Evolutionary conservation across 2,888 invertebrate species (phyloP), one percentile per base, ranked within the genome.

Genomic region (Ectemnius cavifrons): DNA sequence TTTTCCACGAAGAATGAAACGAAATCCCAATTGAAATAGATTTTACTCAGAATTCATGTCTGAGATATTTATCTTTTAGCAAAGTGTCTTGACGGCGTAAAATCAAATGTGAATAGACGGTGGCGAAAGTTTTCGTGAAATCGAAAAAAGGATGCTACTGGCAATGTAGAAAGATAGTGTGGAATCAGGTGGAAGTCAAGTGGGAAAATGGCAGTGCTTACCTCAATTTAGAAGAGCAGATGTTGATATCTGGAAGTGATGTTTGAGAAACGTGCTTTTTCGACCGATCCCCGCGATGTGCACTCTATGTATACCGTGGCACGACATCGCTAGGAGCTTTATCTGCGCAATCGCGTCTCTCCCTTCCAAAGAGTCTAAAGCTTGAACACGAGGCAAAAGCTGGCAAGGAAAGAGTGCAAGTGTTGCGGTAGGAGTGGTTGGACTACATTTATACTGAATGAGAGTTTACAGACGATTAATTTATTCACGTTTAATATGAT

Each of bases 391-490:
- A 60, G 52, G 16, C 18, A 58, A 63, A 65, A 65, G 58, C 67
- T 75, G 75, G 77, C 61, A 46, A 67, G 52, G 37, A 37, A 37
- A 37, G 37, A 37, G 37, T 37, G 5, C 37, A 37, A 37, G 37
- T 37, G 37, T 23, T 23, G 37, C 37, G 8, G 5, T 1, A 11
- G 37, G 37, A 11, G 8, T 37, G 37, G 37, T 11, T 23, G 23
- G 23, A 3, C 23, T 37, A 11, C 6, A 11, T 37, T 37, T 37
- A 37, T 37, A 37, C 8, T 4, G 11, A 37, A 37, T 73, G 71
- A 79, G 83, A 85, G 84, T 82, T 83, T 86, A 87, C 85, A 85
- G 86, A 87, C 84, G 87, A 85, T 79, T 85, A 85, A 79, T 87
- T 86, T 86, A 85, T 86, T 86, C 80, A 85, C 83, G 82, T 83